Base-by-base conservation (phyloP, 1,140 invertebrate species). In the Araneus ventricosus region DNA sequence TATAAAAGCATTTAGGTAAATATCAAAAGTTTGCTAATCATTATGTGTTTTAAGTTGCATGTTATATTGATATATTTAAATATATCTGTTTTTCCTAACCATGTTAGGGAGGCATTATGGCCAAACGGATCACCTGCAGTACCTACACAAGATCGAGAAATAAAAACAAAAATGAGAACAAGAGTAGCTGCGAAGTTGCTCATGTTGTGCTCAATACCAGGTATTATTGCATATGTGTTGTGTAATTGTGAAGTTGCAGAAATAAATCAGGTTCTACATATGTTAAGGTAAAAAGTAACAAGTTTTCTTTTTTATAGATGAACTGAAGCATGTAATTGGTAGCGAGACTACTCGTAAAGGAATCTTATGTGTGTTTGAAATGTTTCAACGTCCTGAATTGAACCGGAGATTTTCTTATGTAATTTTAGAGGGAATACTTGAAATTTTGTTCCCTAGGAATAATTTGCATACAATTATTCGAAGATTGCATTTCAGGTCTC, bases 321-420 rank as follows among this genome's bases (percentile, higher is more conserved):
- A 99, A 95, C 95, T 99, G 86, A 97, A 98, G 95, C 98, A 98
- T 95, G 97, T 99, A 94, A 97, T 99, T 93, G 98, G 99, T 1
- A 98, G 97, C 94, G 98, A 99, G 94, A 98, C 98, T 8, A 98
- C 98, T 10, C 96, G 98, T 45, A 96, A 97, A 90, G 98, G 98
- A n/a, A 96, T 99, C 1, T 95, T 98, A n/a, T 97, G 97, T 57
- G 97, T 99, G 5, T 99, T 99, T 95, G 97, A 98, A 94, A 96
- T 99, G 94, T 96, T 99, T 94, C 98, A 99, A 96, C 96, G 97
- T 93, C 97, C 97, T 94, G 96, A 97, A 90, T 96, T 99, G 39
- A 99, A 99, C 95, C 97, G 97, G 94, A 96, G 99, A 94, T 96
- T 99, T 85, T 95, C 98, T 27, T 98, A 98, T 94, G 98, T 99